Evolutionary conservation across 1,140 invertebrate species (phyloP).

Genomic region (Chymomyza costata): DNA sequence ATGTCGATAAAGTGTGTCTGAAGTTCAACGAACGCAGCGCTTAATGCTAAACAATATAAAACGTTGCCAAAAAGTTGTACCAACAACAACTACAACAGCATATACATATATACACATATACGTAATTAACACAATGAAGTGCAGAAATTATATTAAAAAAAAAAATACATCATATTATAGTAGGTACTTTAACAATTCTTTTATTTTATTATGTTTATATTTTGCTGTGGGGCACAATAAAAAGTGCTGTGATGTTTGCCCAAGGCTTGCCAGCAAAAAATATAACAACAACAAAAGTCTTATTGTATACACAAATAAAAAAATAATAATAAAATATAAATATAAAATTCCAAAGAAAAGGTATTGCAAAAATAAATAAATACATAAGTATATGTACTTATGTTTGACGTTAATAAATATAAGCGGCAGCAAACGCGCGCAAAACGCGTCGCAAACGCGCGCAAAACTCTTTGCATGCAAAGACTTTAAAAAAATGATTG

Average conservation of each 20-base stretch:
- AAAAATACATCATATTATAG: conserved; percentile 20
- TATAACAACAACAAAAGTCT: conserved; percentile 13
- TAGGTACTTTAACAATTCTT: conserved; percentile 29
- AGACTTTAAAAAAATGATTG: too few relatives aligned
- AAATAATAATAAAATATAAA: background rate
- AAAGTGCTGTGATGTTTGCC: conserved; percentile 37
- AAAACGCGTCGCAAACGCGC: too few relatives aligned
- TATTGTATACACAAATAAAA: too few relatives aligned
- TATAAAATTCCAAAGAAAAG: too few relatives aligned
- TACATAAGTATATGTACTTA: too few relatives aligned
- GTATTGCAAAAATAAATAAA: too few relatives aligned
- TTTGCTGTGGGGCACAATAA: background rate
- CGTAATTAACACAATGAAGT: conserved; percentile 50
- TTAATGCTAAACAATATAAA: conserved; percentile 28
- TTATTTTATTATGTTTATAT: conserved; percentile 5
- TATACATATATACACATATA: too few relatives aligned
- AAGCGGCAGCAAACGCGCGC: too few relatives aligned
- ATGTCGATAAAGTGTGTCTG: conserved; percentile 22
- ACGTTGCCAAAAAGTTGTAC: conserved; percentile 22
- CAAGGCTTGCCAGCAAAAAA: conserved; percentile 21
- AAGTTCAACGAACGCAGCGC: conserved; percentile 46
- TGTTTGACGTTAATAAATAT: too few relatives aligned
- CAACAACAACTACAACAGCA: conserved; percentile 25
- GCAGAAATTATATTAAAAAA: conserved; percentile 24
- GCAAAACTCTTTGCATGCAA: too few relatives aligned